phyloP scores from a whole-genome alignment of 2,797 vertebrate species.

The Ibycter americanus region DNA sequence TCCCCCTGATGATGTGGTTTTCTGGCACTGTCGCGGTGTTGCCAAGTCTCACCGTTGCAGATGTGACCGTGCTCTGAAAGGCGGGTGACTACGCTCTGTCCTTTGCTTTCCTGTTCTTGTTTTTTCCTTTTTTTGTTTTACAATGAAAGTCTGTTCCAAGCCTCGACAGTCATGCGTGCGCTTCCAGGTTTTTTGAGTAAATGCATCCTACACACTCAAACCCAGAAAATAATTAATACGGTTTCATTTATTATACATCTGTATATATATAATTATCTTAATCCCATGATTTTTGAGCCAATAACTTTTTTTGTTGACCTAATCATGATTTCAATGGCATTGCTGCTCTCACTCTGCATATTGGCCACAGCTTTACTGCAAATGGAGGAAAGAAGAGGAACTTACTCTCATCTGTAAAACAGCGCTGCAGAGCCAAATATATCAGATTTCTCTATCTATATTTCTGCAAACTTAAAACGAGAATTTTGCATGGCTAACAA shows the following conservation, averaged over 20 bases:
- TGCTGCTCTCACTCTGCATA: not conserved
- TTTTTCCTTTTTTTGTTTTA: not conserved
- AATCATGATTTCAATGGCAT: not conserved
- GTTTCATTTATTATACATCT: not conserved
- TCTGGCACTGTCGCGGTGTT: not conserved
- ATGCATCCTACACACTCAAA: not conserved
- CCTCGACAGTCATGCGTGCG: fast-evolving
- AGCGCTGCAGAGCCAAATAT: not conserved
- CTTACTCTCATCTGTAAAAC: not conserved
- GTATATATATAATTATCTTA: not conserved
- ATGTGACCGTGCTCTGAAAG: not conserved
- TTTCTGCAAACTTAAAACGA: not conserved
- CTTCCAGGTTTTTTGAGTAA: not conserved
- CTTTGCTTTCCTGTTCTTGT: not conserved
- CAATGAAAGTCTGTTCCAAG: not conserved
- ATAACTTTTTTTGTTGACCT: not conserved
- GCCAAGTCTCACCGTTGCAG: not conserved
- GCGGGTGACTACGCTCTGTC: not conserved
- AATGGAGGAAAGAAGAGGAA: not conserved
- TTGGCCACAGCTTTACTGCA: not conserved
- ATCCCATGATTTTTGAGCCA: not conserved
- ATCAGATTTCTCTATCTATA: not conserved
- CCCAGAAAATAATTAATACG: not conserved
- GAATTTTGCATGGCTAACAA: not conserved
- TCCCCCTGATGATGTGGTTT: not conserved